Evolutionary conservation across 2,113 vertebrate genomes (phyloP).

Genomic region (Chaenogobius annularis): DNA sequence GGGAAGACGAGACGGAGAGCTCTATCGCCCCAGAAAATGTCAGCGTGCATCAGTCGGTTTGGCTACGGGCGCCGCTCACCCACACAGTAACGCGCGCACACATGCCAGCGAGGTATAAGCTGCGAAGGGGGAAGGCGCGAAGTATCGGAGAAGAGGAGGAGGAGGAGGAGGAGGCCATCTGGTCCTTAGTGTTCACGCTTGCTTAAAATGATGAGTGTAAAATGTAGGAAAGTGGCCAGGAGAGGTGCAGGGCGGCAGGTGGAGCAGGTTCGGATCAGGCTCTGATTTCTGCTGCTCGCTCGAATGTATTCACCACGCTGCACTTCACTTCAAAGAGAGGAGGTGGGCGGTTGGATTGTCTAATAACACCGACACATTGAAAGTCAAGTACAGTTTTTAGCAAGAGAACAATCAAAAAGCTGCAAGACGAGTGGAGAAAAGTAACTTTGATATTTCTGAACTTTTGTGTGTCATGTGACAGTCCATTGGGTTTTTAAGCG

Average conservation of each 20-base stretch:
- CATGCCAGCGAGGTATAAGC: conserved; percentile 53
- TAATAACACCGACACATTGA: too few relatives aligned
- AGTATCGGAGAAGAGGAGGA: conserved; percentile 32
- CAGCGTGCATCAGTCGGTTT: conserved; percentile 66
- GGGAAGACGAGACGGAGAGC: conserved; percentile 21
- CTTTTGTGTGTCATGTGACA: too few relatives aligned
- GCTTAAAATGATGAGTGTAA: conserved; percentile 34
- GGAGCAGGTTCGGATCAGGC: conserved; percentile 18
- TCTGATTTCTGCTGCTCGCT: not conserved
- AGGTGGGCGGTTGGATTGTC: not conserved
- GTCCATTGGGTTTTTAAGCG: too few relatives aligned
- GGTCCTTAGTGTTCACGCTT: conserved; percentile 55
- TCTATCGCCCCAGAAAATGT: conserved; percentile 61
- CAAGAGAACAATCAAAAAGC: too few relatives aligned
- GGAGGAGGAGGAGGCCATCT: conserved; percentile 60
- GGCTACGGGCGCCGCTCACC: conserved; percentile 55
- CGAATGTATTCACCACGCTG: not conserved
- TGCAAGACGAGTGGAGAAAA: too few relatives aligned
- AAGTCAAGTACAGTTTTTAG: too few relatives aligned
- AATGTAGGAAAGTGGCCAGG: conserved; percentile 33
- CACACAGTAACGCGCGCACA: conserved; percentile 15
- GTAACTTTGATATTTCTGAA: too few relatives aligned
- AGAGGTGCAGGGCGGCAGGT: conserved; percentile 35
- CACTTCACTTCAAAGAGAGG: not conserved
- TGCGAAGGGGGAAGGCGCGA: conserved; percentile 61